Evolutionary conservation across 2,888 invertebrate species (phyloP).

Genomic region (Digitonthophagus gazella): DNA sequence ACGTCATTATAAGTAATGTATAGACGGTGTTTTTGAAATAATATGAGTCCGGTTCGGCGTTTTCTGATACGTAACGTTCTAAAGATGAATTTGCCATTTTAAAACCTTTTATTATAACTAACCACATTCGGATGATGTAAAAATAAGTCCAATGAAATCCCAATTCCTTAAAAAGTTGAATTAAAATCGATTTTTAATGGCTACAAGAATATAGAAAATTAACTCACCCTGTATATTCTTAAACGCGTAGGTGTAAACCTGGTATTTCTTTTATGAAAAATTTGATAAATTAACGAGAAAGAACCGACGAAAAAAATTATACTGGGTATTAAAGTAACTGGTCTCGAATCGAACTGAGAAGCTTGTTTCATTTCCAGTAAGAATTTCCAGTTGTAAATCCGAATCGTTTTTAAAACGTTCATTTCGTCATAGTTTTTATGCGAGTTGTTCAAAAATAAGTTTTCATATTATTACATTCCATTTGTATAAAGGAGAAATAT

Average conservation of each 20-base stretch:
- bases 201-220: not conserved
- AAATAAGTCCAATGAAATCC: constrained; percentile 46
- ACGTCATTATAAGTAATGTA: constrained; percentile 6
- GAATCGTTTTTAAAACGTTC: constrained; percentile 1
- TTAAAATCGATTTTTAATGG: not conserved
- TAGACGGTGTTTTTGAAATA: constrained; percentile 6
- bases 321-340: constrained; percentile 29
- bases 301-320: constrained; percentile 28
- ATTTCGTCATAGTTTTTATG: constrained; percentile 9
- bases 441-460: not conserved
- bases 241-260: constrained; percentile 25
- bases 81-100: constrained; percentile 31
- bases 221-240: constrained; percentile 28
- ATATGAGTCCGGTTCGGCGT: not conserved
- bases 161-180: constrained; percentile 36
- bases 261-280: constrained; percentile 28
- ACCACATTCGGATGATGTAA: constrained; percentile 43
- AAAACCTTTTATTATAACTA: constrained; percentile 38
- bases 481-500: not conserved
- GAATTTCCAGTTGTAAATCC: constrained; percentile 15
- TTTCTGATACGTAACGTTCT: constrained; percentile 34
- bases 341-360: constrained; percentile 23
- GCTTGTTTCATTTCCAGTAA: constrained; percentile 23
- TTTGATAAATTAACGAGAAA: constrained; percentile 25
- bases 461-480: constrained; percentile 1